Evolutionary conservation across 2,888 invertebrate genomes (phyloP).

Genomic region (Leistus spinibarbis): DNA sequence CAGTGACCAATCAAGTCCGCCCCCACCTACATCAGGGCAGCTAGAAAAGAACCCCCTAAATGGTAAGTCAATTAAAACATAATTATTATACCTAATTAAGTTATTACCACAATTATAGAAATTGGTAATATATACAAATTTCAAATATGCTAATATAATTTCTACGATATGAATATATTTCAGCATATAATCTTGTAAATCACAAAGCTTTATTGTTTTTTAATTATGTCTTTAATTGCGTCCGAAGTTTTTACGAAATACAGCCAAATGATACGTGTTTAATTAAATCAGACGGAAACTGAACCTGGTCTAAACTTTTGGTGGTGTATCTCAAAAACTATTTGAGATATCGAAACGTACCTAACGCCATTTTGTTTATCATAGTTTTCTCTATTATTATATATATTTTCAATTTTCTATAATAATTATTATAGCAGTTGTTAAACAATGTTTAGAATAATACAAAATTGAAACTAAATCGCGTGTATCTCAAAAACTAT

Average conservation of each 20-base stretch:
- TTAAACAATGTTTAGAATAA: no score
- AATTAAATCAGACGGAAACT: neutral
- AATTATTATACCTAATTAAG: constrained; percentile 22
- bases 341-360: neutral
- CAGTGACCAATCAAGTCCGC: constrained; percentile 54
- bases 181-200: neutral
- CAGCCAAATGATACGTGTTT: neutral
- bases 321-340: neutral
- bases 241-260: no score
- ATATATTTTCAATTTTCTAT: no score
- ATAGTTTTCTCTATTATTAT: no score
- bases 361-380: neutral
- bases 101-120: constrained; percentile 25
- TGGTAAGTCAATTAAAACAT: constrained; percentile 51
- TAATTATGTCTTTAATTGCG: neutral
- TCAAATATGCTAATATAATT: neutral
- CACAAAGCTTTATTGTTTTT: neutral
- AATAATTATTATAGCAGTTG: no score
- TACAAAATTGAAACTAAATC: no score
- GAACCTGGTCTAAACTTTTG: no score
- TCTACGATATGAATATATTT: neutral
- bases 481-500: neutral
- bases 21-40: constrained; percentile 44
- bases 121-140: constrained; percentile 1
- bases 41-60: constrained; percentile 53